Evolutionary conservation across 2,888 invertebrate genomes (phyloP), one percentile per base, ranked within the genome.

Genomic region (Enchytraeus crypticus): DNA sequence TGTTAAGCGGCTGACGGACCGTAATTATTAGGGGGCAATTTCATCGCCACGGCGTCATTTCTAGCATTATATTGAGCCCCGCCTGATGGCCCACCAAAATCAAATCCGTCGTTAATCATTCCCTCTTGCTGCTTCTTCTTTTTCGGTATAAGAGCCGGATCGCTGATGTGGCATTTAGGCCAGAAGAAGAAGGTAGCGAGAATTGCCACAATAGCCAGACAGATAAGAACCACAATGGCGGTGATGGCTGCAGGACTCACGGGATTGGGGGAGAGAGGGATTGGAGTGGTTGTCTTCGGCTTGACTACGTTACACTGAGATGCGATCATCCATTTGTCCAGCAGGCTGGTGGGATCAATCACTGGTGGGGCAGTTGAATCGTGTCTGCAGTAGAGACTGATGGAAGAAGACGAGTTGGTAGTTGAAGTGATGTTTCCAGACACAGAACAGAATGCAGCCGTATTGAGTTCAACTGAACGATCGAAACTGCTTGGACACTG

Each of bases 181-280:
- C 57, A 58, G 58, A 61, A 58, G 61, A 61, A 58, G 59, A 62
- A 57, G 33, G 51, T 53, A 45, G 57, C 57, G 5, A 62, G 49
- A 30, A 62, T 54, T 14, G 34, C 32, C 3, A 55, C 47, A n/a
- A 62, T 60, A 29, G 38, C 23, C 27, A 60, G 29, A 33, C 49
- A 51, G 26, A 60, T 47, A 49, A 62, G 49, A 21, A 62, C 57
- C 14, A 62, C 57, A 54, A 62, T 61, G 1, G 57, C 59, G 3
- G 59, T 62, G 1, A 62, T 61, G 43, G 53, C 53, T 29, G 26
- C 38, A 5, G 49, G 58, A 14, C 53, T 29, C 46, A 58, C 53
- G 1, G 62, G 62, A 29, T 59, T 58, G n/a, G n/a, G 51, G n/a
- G 27, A 38, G 32, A 34, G 59, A 53, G 53, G 53, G 23, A 33